These are phyloP conservation scores for Cyrtonyx montezumae DNA, from an alignment of 2,113 vertebrate genomes.

Conservation along the genomic window DNA sequence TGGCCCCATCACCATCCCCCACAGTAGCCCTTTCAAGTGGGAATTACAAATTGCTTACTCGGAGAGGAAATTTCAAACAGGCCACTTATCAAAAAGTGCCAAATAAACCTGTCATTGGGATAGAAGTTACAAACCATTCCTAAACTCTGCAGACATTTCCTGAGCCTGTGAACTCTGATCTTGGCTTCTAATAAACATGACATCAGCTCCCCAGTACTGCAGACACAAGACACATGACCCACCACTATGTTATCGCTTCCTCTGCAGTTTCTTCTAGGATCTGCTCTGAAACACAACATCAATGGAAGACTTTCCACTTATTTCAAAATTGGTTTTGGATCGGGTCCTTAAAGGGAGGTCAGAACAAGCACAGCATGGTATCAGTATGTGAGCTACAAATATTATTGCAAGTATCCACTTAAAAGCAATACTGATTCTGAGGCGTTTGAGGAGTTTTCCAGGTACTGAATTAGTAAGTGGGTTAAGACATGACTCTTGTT, in stretches of 20 bases:
- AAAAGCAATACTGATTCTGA: background rate
- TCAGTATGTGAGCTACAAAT: background rate
- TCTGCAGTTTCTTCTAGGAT: constrained; percentile 58
- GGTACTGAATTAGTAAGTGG: background rate
- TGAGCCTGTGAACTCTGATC: constrained; percentile 74
- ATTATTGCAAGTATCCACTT: constrained; percentile 14
- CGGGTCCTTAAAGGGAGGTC: constrained; percentile 19
- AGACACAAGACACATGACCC: constrained; percentile 68
- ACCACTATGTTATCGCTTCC: constrained; percentile 50
- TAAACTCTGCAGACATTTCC: constrained; percentile 74
- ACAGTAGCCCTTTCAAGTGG: constrained; percentile 76
- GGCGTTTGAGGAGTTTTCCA: constrained; percentile 17
- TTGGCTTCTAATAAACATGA: constrained; percentile 72
- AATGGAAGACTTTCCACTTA: constrained; percentile 31
- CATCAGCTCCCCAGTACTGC: constrained; percentile 62
- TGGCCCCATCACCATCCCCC: constrained; percentile 67
- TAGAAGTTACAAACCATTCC: constrained; percentile 68
- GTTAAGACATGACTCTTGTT: background rate
- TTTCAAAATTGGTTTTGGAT: constrained; percentile 48
- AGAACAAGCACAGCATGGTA: constrained; percentile 10
- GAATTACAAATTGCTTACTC: constrained; percentile 79
- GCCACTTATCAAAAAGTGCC: constrained; percentile 79
- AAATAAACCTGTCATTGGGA: constrained; percentile 79
- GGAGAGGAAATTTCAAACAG: constrained; percentile 76
- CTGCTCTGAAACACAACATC: constrained; percentile 29